These are phyloP conservation scores for Cepaea nemoralis DNA, from an alignment of 1,140 invertebrate genomes.

Conservation along the genomic window DNA sequence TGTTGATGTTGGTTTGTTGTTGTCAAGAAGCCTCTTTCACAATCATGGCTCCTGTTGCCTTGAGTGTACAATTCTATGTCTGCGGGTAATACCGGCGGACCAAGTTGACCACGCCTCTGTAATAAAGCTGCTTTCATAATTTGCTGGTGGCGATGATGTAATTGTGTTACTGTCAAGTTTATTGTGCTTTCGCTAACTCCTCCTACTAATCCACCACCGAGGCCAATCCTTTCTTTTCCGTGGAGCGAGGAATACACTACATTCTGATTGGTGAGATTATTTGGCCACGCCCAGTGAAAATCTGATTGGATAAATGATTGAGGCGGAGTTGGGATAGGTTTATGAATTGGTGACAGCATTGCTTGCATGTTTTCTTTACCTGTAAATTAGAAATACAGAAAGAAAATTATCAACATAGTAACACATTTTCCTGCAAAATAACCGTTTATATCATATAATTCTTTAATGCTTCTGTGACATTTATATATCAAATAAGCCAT, in stretches of 20 bases:
- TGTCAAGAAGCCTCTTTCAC: too few relatives aligned
- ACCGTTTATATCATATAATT: too few relatives aligned
- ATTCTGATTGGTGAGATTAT: neutral
- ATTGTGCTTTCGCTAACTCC: neutral
- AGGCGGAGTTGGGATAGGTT: neutral
- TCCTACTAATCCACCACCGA: neutral
- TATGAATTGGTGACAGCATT: neutral
- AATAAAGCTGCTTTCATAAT: too few relatives aligned
- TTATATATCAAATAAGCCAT: too few relatives aligned
- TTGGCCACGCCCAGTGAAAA: neutral
- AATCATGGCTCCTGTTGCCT: neutral
- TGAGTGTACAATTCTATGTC: neutral
- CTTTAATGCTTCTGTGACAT: too few relatives aligned
- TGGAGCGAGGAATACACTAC: neutral
- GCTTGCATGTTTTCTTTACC: neutral
- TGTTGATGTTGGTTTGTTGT: too few relatives aligned
- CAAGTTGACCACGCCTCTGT: too few relatives aligned
- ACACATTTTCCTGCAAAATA: too few relatives aligned
- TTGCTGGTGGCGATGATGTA: constrained; percentile 17
- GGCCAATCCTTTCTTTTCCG: neutral
- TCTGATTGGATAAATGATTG: constrained; percentile 5
- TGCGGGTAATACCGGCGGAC: constrained; percentile 17
- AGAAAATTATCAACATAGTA: too few relatives aligned
- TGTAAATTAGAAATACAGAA: neutral
- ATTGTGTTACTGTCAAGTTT: neutral